Base-by-base conservation (phyloP, 2,888 invertebrate species). In the Lasioglossum pauxillum region DNA sequence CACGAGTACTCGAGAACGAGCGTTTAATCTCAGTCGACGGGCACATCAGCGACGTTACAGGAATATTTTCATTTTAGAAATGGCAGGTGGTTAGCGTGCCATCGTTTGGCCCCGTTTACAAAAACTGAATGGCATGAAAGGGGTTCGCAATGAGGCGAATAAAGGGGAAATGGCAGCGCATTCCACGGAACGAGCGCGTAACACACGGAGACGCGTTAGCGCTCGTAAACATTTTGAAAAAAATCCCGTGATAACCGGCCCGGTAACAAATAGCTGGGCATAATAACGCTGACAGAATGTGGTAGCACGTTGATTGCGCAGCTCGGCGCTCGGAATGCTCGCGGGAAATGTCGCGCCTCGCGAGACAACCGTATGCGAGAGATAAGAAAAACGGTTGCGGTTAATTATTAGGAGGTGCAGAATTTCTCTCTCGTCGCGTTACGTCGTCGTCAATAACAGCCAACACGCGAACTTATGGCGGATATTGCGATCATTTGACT, bases 321-420 rank as follows among this genome's bases (percentile, higher is more conserved):
- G 75, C 35, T 19, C 73, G 80, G 75, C 60, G n/a, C 72, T 41
- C 41, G 75, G 75, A 78, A 89, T 76, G 60, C 80, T 78, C 82
- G 67, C 46, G 83, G 76, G 38, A 82, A 87, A 78, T 80, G 79
- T 81, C 44, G 74, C 72, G 49, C 78, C 74, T 75, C 64, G 88
- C 74, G 53, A 76, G 80, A 74, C 73, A 73, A 44, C 75, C 88
- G 75, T 78, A 60, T 41, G 41, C 72, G 38, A 67, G 31, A 84
- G 85, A 88, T 89, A 89, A 89, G 90, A 88, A 85, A 84, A 89
- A 83, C 74, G 86, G 23, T 82, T n/a, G 77, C 44, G 75, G 85
- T 89, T 89, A 89, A 89, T 89, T 85, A 83, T 85, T 81, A 79
- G 49, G 38, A 38, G 38, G n/a, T 27, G 14, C 38, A 10, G 23